Conservation (phyloP, 2,888 invertebrate genomes). For the Spilosoma lubricipeda region DNA sequence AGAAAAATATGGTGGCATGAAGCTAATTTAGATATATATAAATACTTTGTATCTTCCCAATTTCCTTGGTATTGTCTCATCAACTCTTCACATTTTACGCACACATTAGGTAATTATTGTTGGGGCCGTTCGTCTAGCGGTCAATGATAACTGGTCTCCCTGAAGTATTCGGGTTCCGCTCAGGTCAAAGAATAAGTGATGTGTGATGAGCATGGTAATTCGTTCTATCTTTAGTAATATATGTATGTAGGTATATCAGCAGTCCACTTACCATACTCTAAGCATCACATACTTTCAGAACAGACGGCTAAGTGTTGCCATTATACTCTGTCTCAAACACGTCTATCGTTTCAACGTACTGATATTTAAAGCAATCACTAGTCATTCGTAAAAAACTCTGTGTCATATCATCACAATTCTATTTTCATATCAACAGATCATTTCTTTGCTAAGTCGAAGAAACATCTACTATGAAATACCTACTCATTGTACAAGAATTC, state of each 20-base stretch:
- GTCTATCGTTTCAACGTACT: neutral
- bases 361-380: neutral
- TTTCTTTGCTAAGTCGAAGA: neutral
- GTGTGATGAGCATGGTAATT: too few relatives aligned
- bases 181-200: too few relatives aligned
- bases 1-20: too few relatives aligned
- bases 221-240: too few relatives aligned
- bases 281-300: too few relatives aligned
- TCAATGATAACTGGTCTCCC: too few relatives aligned
- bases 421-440: neutral
- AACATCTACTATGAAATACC: conserved; percentile 12
- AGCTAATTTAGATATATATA: too few relatives aligned
- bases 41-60: too few relatives aligned
- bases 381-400: neutral
- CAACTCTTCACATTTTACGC: neutral
- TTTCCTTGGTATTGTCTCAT: neutral
- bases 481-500: conserved; percentile 17
- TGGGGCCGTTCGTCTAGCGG: neutral
- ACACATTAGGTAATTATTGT: neutral
- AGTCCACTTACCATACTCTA: too few relatives aligned
- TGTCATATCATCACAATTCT: neutral
- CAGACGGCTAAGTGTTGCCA: neutral
- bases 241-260: neutral
- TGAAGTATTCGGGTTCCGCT: neutral
- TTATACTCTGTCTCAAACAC: neutral